A percentile compares a stretch with the other conserved stretches of the same genome.
These are phyloP conservation scores for Gephyroberyx darwinii DNA, from an alignment of 2,797 vertebrate species.

Conservation along the genomic window DNA sequence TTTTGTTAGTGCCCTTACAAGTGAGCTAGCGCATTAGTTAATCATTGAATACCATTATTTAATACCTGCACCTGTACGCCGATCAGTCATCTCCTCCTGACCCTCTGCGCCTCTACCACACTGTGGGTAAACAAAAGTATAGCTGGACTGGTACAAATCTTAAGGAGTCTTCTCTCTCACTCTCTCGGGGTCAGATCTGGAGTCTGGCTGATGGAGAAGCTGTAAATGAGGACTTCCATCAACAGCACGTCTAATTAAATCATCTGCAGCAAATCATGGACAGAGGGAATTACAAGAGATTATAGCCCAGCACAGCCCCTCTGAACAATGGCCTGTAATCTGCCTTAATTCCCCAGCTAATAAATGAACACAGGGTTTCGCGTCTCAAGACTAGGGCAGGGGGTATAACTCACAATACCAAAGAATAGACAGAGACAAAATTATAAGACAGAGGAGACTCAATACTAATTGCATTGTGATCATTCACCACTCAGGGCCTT, in stretches of 20 bases:
- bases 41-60: neutral
- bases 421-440: constrained; percentile 15
- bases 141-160: constrained; percentile 18
- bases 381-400: constrained; percentile 37
- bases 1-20: constrained; percentile 10
- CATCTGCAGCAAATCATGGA: constrained; percentile 73
- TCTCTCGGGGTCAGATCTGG: constrained; percentile 16
- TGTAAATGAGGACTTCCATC: constrained; percentile 61
- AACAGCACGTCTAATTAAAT: constrained; percentile 76
- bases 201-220: constrained; percentile 32
- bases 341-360: constrained; percentile 77
- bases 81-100: too few relatives aligned
- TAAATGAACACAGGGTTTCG: constrained; percentile 60
- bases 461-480: constrained; percentile 23
- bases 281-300: constrained; percentile 77
- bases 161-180: neutral
- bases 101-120: too few relatives aligned
- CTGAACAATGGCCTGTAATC: constrained; percentile 80
- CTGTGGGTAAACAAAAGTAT: constrained; percentile 31
- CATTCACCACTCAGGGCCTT: constrained; percentile 4
- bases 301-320: constrained; percentile 62
- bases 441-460: constrained; percentile 18
- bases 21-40: neutral
- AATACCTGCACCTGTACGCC: neutral
- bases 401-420: constrained; percentile 43